Conservation (phyloP, 2,888 invertebrate genomes). For the Papilio protenor region DNA sequence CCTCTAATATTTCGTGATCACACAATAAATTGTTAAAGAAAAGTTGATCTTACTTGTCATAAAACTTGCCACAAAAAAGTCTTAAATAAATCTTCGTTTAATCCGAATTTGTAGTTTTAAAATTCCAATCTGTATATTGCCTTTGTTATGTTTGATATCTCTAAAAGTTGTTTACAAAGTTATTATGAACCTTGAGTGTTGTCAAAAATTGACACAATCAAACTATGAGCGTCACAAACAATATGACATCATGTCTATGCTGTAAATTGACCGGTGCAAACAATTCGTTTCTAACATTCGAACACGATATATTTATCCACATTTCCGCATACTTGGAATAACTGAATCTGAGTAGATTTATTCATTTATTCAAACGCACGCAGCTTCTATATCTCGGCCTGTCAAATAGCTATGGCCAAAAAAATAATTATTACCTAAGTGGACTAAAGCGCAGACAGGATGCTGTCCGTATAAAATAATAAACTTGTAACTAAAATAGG, state of each 20-base stretch:
- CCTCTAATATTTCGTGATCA: too few relatives aligned
- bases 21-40: too few relatives aligned
- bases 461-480: slow-evolving; percentile 28
- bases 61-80: too few relatives aligned
- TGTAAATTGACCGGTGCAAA: slow-evolving; percentile 40
- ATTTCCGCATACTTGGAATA: slow-evolving; percentile 57
- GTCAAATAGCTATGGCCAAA: slow-evolving; percentile 47
- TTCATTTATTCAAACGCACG: slow-evolving; percentile 52
- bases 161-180: neutral
- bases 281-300: slow-evolving; percentile 26
- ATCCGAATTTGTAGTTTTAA: too few relatives aligned
- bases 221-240: slow-evolving; percentile 29
- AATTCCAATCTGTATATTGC: neutral
- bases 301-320: slow-evolving; percentile 41
- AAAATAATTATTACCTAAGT: slow-evolving; percentile 38
- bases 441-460: slow-evolving; percentile 43
- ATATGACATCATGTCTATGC: slow-evolving; percentile 46
- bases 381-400: slow-evolving; percentile 46
- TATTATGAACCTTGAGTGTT: neutral
- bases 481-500: slow-evolving; percentile 26
- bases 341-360: slow-evolving; percentile 47
- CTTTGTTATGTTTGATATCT: neutral
- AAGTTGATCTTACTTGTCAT: too few relatives aligned
- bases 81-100: too few relatives aligned
- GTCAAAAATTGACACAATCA: neutral